Conservation (phyloP, 2,797 vertebrate species). For the Rhinogobio ventralis region DNA sequence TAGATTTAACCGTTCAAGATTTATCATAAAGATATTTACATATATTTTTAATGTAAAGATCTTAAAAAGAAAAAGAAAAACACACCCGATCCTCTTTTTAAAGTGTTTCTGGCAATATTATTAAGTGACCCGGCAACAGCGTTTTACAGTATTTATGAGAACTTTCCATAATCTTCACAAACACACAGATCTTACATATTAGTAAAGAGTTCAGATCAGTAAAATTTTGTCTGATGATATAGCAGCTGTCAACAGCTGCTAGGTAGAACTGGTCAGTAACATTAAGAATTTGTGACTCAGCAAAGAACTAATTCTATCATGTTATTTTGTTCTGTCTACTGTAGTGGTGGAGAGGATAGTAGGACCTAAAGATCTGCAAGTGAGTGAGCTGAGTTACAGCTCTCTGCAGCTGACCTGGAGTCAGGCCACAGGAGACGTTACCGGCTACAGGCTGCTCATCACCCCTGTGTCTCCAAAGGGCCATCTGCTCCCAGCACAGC, state of each 20-base stretch:
- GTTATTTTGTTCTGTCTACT: not conserved
- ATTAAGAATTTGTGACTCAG: not conserved
- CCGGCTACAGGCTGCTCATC: conserved; percentile 78
- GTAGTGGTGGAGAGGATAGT: conserved; percentile 75
- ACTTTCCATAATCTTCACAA: not conserved
- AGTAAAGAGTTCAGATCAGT: too few species aligned
- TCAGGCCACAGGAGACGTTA: conserved; percentile 84
- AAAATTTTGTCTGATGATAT: not conserved
- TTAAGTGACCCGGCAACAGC: not conserved
- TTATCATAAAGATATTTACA: not conserved
- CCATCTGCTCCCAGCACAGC: conserved; percentile 62
- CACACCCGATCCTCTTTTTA: too few species aligned
- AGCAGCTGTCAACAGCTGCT: not conserved
- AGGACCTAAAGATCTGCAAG: conserved; percentile 81
- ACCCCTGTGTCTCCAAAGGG: conserved; percentile 72
- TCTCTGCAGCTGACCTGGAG: conserved; percentile 86
- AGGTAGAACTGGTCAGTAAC: not conserved
- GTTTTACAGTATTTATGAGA: not conserved
- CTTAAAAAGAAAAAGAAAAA: not conserved
- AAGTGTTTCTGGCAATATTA: too few species aligned
- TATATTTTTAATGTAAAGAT: not conserved
- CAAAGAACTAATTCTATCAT: not conserved
- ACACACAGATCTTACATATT: not conserved
- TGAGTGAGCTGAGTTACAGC: conserved; percentile 81
- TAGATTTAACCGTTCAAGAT: not conserved